Percentiles rank a stretch among this genome's conserved stretches.
These are phyloP conservation scores for Endomychus coccineus DNA, from an alignment of 2,888 invertebrate species.

Conservation along the genomic window DNA sequence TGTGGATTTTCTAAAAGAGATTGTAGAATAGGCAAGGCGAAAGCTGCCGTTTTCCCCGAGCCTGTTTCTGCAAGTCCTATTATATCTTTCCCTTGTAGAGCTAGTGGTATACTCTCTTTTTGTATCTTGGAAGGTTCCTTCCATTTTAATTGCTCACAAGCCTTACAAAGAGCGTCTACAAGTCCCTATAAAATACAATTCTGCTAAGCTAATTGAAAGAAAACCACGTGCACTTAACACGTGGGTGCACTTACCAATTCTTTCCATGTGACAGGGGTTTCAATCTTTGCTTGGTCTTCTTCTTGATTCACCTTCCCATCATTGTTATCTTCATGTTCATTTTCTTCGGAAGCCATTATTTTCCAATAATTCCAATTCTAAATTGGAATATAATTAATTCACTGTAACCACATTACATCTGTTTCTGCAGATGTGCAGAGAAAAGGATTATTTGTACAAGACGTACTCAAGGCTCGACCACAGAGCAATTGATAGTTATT, in stretches of 20 bases:
- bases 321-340: constrained; percentile 4
- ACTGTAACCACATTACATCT: too few relatives aligned
- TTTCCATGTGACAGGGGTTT: constrained; percentile 49
- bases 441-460: too few relatives aligned
- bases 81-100: constrained; percentile 72
- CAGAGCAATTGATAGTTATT: too few relatives aligned
- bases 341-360: constrained; percentile 1
- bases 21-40: constrained; percentile 93
- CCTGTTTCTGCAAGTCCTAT: constrained; percentile 72
- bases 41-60: constrained; percentile 96
- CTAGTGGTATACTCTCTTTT: constrained; percentile 84
- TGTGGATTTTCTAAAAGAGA: constrained; percentile 85
- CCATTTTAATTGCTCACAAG: constrained; percentile 92
- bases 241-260: constrained; percentile 50
- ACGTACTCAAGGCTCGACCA: too few relatives aligned
- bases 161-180: constrained; percentile 81
- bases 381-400: too few relatives aligned
- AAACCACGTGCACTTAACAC: background rate
- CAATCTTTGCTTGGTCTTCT: constrained; percentile 31
- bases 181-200: constrained; percentile 61
- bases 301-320: constrained; percentile 6
- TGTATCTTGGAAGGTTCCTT: constrained; percentile 91
- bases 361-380: too few relatives aligned
- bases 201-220: background rate
- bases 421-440: too few relatives aligned